Evolutionary conservation across 1,140 invertebrate genomes (phyloP).

Genomic region (Cotesia vestalis): DNA sequence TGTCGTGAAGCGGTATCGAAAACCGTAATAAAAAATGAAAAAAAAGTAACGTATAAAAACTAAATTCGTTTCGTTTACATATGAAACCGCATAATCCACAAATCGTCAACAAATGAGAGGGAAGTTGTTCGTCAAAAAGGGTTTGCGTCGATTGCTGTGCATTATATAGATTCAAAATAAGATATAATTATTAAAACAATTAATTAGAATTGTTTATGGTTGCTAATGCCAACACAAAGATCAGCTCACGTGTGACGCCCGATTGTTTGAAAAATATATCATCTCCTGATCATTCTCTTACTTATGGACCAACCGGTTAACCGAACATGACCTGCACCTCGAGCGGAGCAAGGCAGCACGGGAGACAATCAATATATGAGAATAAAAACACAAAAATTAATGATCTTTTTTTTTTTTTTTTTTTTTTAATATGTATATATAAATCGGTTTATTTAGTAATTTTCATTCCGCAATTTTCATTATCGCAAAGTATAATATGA

Average conservation of each 20-base stretch:
- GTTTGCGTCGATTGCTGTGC: conserved; percentile 19
- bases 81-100: conserved; percentile 32
- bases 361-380: conserved; percentile 35
- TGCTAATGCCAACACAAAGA: conserved; percentile 31
- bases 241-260: conserved; percentile 37
- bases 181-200: conserved; percentile 16
- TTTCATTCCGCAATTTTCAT: background rate
- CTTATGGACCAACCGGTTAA: conserved; percentile 45
- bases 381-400: conserved; percentile 18
- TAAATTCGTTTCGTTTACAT: conserved; percentile 42
- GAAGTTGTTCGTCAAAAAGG: conserved; percentile 28
- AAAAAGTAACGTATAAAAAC: conserved; percentile 31
- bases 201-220: conserved; percentile 14
- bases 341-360: conserved; percentile 45
- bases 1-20: background rate
- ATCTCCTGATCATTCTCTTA: conserved; percentile 42
- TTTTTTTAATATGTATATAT: background rate
- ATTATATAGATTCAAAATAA: conserved; percentile 18
- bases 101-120: conserved; percentile 19
- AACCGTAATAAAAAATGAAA: conserved; percentile 16
- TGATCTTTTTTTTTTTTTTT: background rate
- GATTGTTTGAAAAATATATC: conserved; percentile 32
- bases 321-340: conserved; percentile 45
- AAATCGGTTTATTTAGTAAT: background rate
- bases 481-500: background rate